Evolutionary conservation across 2,888 invertebrate genomes (phyloP).

Genomic region (Atherix ibis): DNA sequence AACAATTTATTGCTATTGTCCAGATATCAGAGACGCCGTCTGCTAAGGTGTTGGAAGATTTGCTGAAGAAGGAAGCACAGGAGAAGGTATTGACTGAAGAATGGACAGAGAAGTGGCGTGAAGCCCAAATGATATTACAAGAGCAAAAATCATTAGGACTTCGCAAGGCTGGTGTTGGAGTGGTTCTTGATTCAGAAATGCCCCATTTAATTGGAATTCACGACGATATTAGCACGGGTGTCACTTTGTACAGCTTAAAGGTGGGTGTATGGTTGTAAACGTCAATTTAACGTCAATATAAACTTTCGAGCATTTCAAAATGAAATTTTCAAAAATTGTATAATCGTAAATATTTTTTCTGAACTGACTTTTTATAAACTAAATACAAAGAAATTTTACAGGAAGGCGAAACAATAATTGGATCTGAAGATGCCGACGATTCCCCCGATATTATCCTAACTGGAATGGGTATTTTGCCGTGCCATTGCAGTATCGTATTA

Average conservation of each 20-base stretch:
- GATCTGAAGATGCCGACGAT: slow-evolving; percentile 50
- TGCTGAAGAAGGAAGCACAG: slow-evolving; percentile 80
- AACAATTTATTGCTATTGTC: background rate
- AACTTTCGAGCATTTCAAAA: too few species aligned
- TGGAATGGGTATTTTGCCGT: slow-evolving; percentile 59
- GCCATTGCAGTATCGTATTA: slow-evolving; percentile 62
- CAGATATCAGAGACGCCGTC: too few species aligned
- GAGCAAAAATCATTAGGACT: slow-evolving; percentile 78
- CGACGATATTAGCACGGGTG: slow-evolving; percentile 81
- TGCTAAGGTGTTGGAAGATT: slow-evolving; percentile 57
- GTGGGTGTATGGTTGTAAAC: slow-evolving; percentile 27
- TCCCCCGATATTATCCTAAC: slow-evolving; percentile 61
- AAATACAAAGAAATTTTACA: slow-evolving; percentile 21
- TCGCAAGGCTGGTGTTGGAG: slow-evolving; percentile 74
- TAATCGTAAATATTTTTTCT: too few species aligned
- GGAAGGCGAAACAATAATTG: slow-evolving; percentile 77
- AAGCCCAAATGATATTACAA: slow-evolving; percentile 72
- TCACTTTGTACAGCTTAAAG: slow-evolving; percentile 79
- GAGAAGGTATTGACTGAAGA: slow-evolving; percentile 80
- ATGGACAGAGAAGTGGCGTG: slow-evolving; percentile 88
- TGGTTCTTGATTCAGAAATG: slow-evolving; percentile 77
- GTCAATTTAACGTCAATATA: slow-evolving; percentile 1
- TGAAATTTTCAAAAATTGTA: too few species aligned
- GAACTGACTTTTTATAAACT: too few species aligned
- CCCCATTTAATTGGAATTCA: slow-evolving; percentile 87